Evolutionary conservation across 2,113 vertebrate species (phyloP).

Genomic region (Scolopax mira): DNA sequence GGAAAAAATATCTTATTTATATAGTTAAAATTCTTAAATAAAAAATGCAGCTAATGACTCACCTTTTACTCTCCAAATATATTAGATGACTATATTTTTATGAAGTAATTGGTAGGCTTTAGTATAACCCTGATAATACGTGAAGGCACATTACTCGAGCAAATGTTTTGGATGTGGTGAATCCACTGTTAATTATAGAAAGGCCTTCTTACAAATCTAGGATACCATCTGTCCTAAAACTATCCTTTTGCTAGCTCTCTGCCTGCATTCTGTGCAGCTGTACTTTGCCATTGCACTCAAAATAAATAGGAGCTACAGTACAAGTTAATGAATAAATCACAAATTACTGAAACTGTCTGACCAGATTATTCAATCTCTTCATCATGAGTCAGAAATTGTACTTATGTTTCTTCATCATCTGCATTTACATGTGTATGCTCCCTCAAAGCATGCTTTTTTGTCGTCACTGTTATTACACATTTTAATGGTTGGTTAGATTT

Average conservation of each 20-base stretch:
- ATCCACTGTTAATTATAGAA: constrained; percentile 35
- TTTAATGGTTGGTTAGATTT: constrained; percentile 21
- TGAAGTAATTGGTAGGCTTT: constrained; percentile 11
- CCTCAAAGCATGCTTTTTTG: background rate
- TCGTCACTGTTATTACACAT: background rate
- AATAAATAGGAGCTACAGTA: background rate
- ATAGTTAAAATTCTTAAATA: constrained; percentile 66
- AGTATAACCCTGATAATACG: background rate
- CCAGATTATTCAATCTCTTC: constrained; percentile 18
- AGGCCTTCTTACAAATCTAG: background rate
- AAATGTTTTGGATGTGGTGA: background rate
- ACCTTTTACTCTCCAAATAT: constrained; percentile 1
- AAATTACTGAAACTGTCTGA: background rate
- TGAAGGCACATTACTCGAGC: background rate
- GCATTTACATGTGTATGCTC: background rate
- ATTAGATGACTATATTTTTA: background rate
- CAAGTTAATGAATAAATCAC: constrained; percentile 43
- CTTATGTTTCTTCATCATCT: background rate
- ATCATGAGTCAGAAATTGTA: constrained; percentile 17
- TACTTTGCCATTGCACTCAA: background rate
- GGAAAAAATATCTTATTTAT: constrained; percentile 53
- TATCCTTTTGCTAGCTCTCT: background rate
- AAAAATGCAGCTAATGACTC: constrained; percentile 53
- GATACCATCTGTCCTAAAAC: constrained; percentile 59
- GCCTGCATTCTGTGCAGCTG: background rate